phyloP scores from a whole-genome alignment of 2,113 vertebrate genomes.

The Dromas ardeola region DNA sequence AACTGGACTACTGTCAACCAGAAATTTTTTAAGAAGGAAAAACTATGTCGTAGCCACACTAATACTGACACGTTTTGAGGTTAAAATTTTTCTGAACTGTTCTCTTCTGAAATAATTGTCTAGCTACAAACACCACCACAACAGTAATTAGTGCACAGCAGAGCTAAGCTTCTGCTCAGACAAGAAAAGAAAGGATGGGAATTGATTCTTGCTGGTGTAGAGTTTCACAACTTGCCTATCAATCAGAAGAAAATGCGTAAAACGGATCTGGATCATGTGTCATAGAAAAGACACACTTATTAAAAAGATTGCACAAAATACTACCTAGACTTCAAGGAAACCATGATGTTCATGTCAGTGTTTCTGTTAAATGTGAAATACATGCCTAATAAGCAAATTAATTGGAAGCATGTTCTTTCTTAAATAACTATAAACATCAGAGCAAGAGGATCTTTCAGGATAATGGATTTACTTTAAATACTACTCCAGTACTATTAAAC shows the following conservation, averaged over 20 bases:
- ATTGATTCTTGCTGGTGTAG: neutral
- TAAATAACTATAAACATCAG: neutral
- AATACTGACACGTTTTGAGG: neutral
- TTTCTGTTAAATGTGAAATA: neutral
- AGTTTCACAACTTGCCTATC: neutral
- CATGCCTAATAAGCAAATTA: neutral
- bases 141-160: neutral
- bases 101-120: neutral
- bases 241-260: neutral
- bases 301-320: neutral
- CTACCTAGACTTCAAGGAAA: neutral
- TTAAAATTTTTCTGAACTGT: neutral
- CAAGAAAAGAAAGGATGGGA: neutral
- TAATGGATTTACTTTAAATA: neutral
- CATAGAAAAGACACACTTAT: neutral
- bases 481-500: neutral
- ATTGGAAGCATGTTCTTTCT: neutral
- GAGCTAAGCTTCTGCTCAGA: neutral
- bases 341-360: neutral
- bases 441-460: neutral
- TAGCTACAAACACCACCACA: neutral
- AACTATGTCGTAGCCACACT: neutral
- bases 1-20: neutral
- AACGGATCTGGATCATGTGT: neutral
- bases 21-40: neutral